Base-by-base conservation (phyloP, 2,888 invertebrate species). In the Caenorhabditis plicata region DNA sequence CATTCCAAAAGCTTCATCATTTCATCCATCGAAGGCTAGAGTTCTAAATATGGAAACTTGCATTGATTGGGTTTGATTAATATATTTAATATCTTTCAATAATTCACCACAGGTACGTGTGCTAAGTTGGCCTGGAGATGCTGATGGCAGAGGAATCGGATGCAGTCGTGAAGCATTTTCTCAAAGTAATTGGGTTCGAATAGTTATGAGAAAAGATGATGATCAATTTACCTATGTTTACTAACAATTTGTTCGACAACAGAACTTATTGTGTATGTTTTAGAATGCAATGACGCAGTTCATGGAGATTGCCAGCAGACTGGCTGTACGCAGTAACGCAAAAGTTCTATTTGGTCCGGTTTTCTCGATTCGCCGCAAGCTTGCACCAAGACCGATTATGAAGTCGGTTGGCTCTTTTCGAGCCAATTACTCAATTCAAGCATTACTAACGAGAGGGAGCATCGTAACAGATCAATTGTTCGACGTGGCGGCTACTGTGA, bases 361-460 rank as follows among this genome's bases (percentile, higher is more conserved):
- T 3, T 49, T 49, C 13, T 58, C 58, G 1, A 55, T 67, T 29
- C 53, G 50, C 1, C 45, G 66, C 23, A 49, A 50, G 19, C 48
- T 65, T n/a, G 49, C 45, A 36, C 65, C 44, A 35, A 42, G 52
- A 1, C 55, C 55, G 1, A 29, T 42, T 5, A 17, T 62, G 20
- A 0, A 9, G 0, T 38, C 48, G 4, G 39, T 70, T 8, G 68
- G 64, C 4, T 53, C 68, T 1, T 71, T 66, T 42, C 52, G 72
- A 22, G 69, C 68, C 4, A 57, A 74, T 32, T 74, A 74, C 38
- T 63, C 68, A 19, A 23, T 65, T 5, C 55, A 73, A 56, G 73
- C 68, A 1, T 51, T 73, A 19, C 54, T 71, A n/a, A 64, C 68
- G 9, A 48, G 74, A 26, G 74, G 74, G 32, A 63, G 57, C 43